Base-by-base conservation (phyloP, 2,113 vertebrate species). In the Chelonoidis abingdonii region DNA sequence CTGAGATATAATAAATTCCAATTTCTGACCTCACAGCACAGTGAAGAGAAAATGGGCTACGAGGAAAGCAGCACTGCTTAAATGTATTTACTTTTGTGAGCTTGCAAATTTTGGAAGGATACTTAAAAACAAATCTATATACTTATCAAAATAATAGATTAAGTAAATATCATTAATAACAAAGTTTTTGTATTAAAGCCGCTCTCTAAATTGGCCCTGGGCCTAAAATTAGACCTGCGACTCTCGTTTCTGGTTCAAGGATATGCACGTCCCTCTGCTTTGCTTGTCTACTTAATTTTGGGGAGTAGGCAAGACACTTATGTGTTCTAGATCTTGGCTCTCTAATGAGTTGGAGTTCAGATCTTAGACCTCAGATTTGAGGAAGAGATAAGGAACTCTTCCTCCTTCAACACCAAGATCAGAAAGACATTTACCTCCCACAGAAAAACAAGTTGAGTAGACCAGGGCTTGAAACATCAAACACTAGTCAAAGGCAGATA, bases 401-500 rank as follows among this genome's bases (percentile, higher is more conserved):
- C n/a, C 17, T 72, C 17, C n/a, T 19, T 22, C n/a, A 62, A 6
- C 29, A 62, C 76, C 13, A 49, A 9, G 38, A 89, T 21, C 19
- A 1, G 14, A 1, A 72, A 72, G 47, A 0, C 62, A 62, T 65
- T 85, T 11, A 93, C 4, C 14, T 75, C 1, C 49, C 41, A 38
- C 76, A 41, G 47, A 86, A 82, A 25, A 49, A 13, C 16, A 52
- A 84, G 65, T 22, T 41, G 49, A 91, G 35, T 25, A 80, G 80
- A 19, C 54, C 79, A 10, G 31, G 27, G 31, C 21, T 75, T 59
- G 44, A 91, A 49, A 69, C 41, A 27, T 83, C 84, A 86, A 57
- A 27, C 31, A 69, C 90, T 87, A 96, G 87, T 92, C 95, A 94
- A 92, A 90, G 84, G 49, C 90, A 62, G 95, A 88, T 86, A 87